These are phyloP conservation scores for Mimachlamys varia DNA, from an alignment of 2,888 invertebrate genomes.

Conservation along the genomic window DNA sequence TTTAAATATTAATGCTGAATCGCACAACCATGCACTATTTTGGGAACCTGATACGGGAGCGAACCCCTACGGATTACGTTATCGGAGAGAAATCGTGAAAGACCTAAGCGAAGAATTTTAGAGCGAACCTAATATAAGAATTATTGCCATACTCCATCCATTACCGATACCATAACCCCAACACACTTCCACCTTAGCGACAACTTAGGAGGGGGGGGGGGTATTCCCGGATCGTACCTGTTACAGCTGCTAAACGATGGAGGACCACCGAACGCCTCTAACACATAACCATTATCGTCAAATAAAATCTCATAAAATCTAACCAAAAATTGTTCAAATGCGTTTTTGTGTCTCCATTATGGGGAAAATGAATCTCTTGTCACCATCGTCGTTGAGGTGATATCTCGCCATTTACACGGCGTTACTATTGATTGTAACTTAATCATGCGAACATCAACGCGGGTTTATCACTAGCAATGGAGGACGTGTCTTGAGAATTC, in stretches of 20 bases:
- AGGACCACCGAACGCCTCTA: neutral
- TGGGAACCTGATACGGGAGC: neutral
- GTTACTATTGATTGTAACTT: slow-evolving; percentile 1
- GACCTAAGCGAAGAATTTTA: neutral
- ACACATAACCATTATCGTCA: neutral
- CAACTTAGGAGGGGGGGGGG: neutral
- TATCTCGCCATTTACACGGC: neutral
- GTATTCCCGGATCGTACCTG: neutral
- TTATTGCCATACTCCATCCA: neutral
- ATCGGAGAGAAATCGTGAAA: neutral
- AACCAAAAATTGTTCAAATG: neutral
- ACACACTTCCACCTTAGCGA: neutral
- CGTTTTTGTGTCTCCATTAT: slow-evolving; percentile 20
- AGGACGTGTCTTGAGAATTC: slow-evolving; percentile 6
- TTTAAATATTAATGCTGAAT: neutral
- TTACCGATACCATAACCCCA: neutral
- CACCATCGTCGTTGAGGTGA: neutral
- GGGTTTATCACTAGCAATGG: neutral
- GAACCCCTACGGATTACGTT: neutral
- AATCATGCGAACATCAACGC: neutral
- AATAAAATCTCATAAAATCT: slow-evolving; percentile 31
- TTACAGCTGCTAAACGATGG: neutral
- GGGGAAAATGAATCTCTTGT: slow-evolving; percentile 12
- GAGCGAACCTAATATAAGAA: neutral
- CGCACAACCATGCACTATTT: neutral